phyloP scores from a whole-genome alignment of 1,140 invertebrate genomes.

The Tetraneura akinire region DNA sequence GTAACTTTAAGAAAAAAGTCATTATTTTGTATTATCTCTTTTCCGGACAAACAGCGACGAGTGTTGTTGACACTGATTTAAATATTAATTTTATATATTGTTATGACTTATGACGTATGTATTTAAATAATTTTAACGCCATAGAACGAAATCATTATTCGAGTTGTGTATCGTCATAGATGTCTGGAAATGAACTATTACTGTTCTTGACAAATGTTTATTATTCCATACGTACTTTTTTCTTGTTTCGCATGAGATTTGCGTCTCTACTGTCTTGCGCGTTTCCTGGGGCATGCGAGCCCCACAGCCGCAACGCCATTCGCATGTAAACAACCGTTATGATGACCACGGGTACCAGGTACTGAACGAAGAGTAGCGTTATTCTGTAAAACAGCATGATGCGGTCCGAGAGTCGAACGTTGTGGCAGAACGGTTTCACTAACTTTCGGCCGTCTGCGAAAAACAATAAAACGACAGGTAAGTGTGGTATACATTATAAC shows the following conservation, averaged over 20 bases:
- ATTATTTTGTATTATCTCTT: neutral
- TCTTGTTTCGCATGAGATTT: constrained; percentile 76
- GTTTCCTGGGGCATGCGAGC: constrained; percentile 73
- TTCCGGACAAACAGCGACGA: neutral
- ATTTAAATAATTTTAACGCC: too few species aligned
- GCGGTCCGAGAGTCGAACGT: constrained; percentile 62
- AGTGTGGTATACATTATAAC: too few species aligned
- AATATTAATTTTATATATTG: too few species aligned
- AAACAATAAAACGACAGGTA: constrained; percentile 36
- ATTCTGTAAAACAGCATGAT: constrained; percentile 64
- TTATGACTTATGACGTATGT: too few species aligned
- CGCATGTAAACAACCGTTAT: constrained; percentile 79
- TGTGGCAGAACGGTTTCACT: constrained; percentile 65
- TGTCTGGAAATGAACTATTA: too few species aligned
- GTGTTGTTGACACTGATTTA: too few species aligned
- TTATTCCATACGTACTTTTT: constrained; percentile 66
- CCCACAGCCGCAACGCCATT: constrained; percentile 76
- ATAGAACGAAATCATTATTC: too few species aligned
- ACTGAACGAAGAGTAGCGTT: constrained; percentile 67
- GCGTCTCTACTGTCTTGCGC: constrained; percentile 74
- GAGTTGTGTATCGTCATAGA: too few species aligned
- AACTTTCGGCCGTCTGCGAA: constrained; percentile 54
- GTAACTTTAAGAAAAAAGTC: neutral
- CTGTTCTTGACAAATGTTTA: too few species aligned
- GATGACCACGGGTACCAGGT: constrained; percentile 73